Percentiles rank a stretch among this genome's conserved stretches.
These are phyloP conservation scores for Poeciliopsis turrubarensis DNA, from an alignment of 2,113 vertebrate species.

Conservation along the genomic window DNA sequence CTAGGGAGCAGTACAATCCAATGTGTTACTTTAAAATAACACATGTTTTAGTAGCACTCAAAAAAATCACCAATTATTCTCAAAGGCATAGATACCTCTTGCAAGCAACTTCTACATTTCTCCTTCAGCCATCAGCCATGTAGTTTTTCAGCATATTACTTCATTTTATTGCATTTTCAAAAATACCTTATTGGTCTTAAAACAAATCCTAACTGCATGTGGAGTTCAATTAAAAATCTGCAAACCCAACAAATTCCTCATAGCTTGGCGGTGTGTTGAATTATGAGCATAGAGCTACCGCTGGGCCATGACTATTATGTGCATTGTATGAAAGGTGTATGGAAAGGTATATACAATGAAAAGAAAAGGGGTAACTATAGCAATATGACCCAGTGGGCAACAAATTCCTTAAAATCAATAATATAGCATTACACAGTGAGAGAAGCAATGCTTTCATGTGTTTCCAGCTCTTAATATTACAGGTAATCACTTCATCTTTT, in stretches of 20 bases:
- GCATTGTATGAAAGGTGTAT: constrained; percentile 19
- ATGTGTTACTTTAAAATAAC: neutral
- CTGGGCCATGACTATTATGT: constrained; percentile 24
- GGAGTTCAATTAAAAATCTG: constrained; percentile 25
- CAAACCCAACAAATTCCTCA: constrained; percentile 40
- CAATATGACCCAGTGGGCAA: constrained; percentile 20
- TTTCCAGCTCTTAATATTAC: constrained; percentile 29
- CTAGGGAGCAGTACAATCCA: constrained; percentile 7
- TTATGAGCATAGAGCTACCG: constrained; percentile 34
- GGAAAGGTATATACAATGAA: constrained; percentile 11
- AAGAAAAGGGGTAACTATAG: constrained; percentile 25
- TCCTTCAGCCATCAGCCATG: too few species aligned
- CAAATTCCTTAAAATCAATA: constrained; percentile 35
- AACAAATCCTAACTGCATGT: neutral
- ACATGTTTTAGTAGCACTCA: too few species aligned
- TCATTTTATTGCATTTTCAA: neutral
- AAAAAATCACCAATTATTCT: too few species aligned
- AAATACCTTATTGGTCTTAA: neutral
- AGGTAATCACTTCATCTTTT: constrained; percentile 45
- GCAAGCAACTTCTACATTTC: too few species aligned
- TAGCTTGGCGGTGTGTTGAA: neutral
- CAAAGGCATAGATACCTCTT: too few species aligned
- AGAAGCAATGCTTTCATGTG: constrained; percentile 20
- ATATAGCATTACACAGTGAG: constrained; percentile 11
- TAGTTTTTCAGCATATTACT: neutral